Evolutionary conservation across 2,888 invertebrate genomes (phyloP), one percentile per base, ranked within the genome.

Genomic region (Cerceris ruficornis): DNA sequence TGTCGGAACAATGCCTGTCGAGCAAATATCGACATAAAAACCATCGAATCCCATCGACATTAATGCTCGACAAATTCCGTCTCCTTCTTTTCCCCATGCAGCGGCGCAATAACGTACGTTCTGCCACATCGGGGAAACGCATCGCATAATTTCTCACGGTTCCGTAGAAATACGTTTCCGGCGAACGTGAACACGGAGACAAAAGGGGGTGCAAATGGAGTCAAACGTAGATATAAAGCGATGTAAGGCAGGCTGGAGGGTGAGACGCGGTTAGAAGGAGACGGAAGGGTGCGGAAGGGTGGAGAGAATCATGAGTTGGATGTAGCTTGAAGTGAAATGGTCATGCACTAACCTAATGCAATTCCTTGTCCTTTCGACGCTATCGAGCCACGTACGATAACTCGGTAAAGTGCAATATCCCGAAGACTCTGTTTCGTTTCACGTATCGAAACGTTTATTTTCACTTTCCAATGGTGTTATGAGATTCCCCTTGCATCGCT

Each of bases 281-380:
- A 41, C 15, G 11, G 50, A 52, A 14, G 13, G 62, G 15, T 17
- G 49, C 50, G 7, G 62, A 43, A 42, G 58, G 49, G 67, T 62
- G 68, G 74, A 75, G 72, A 28, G 57, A 61, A 72, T 54, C 65
- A 55, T 8, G 50, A 28, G 17, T 49, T 13, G 39, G 39, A 62
- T 50, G 39, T 62, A 50, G 39, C 60, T 50, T 54, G 67, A 42
- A 61, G 60, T 77, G 57, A 76, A 80, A 76, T 52, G 54, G 59
- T 64, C 57, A 52, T 66, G 66, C 72, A 70, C 74, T 60, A 78
- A 68, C 64, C 69, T 82, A 75, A 82, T 77, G 76, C 77, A 81
- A 85, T 86, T 85, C 85, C 71, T 75, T 72, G 50, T 65, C 66
- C 59, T 75, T 73, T 68, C 42, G 28, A 9, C 55, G 15, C 13